A percentile compares a stretch with the other conserved stretches of the same genome.
phyloP scores from a whole-genome alignment of 35 echinoderm and acorn worm genomes.

The Lytechinus variegatus region DNA sequence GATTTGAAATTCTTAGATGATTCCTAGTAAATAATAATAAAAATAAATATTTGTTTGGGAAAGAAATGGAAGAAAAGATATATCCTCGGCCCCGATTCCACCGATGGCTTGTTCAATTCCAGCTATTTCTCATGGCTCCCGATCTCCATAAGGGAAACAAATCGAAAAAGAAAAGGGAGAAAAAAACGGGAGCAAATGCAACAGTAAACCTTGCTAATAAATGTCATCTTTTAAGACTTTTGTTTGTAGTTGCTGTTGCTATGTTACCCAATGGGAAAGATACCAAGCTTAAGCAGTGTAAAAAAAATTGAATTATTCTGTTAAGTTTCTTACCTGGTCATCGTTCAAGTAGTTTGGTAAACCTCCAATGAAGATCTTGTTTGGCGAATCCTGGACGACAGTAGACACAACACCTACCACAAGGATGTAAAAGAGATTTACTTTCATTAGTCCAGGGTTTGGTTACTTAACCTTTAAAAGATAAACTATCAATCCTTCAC shows the following conservation, averaged over 20 bases:
- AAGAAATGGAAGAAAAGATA: neutral
- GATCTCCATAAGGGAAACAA: neutral
- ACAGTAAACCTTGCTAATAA: neutral
- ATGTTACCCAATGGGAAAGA: neutral
- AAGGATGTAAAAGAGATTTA: neutral
- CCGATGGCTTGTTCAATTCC: neutral
- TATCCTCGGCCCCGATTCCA: neutral
- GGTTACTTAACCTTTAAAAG: neutral
- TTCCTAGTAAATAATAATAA: neutral
- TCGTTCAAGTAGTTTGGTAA: constrained; percentile 97
- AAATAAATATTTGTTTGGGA: neutral
- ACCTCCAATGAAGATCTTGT: constrained; percentile 99
- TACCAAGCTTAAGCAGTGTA: neutral
- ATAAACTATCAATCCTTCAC: no score
- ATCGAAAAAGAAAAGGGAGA: neutral
- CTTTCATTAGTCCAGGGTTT: neutral
- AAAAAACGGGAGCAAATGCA: neutral
- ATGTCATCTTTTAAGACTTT: neutral
- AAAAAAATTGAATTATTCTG: neutral
- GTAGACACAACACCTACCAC: constrained; percentile 92
- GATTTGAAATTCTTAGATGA: neutral
- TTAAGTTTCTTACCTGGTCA: constrained; percentile 82
- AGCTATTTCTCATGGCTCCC: neutral
- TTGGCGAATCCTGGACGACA: constrained; percentile 92
- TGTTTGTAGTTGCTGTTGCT: neutral